These are phyloP conservation scores for Hypotaenidia philippensis DNA, from an alignment of 2,797 vertebrate species.

Conservation along the genomic window DNA sequence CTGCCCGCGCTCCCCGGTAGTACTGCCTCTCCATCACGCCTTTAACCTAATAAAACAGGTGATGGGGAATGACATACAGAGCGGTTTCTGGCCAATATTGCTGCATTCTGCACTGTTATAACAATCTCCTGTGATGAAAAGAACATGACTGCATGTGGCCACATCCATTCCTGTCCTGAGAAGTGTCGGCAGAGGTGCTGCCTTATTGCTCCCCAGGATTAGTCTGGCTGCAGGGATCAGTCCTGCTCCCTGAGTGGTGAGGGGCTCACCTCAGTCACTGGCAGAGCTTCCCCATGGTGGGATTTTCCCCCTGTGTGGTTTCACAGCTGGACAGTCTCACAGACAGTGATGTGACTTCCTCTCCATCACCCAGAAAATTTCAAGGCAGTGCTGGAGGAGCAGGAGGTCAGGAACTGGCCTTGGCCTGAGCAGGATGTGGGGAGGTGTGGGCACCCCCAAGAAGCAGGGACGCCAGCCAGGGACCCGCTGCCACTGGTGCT, in stretches of 20 bases:
- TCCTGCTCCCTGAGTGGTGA: neutral
- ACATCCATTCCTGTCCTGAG: neutral
- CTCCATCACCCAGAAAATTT: neutral
- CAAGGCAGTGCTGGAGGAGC: fast-evolving
- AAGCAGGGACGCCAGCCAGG: neutral
- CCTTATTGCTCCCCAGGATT: neutral
- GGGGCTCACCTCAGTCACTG: no score
- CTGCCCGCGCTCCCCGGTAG: neutral
- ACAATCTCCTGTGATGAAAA: neutral
- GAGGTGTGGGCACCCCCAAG: fast-evolving
- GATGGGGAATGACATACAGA: neutral
- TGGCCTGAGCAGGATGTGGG: neutral
- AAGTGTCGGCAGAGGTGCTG: fast-evolving
- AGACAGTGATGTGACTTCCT: fast-evolving
- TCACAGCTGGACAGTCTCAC: neutral
- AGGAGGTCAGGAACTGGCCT: fast-evolving
- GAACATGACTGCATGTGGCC: fast-evolving
- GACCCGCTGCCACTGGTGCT: no score
- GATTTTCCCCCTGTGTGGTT: neutral
- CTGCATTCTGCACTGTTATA: neutral
- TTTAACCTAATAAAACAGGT: neutral
- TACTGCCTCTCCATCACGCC: neutral
- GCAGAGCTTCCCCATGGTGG: fast-evolving
- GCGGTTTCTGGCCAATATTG: neutral
- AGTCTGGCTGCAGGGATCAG: fast-evolving